Conservation (phyloP, 2,888 invertebrate genomes). For the Lasioglossum malachurum region DNA sequence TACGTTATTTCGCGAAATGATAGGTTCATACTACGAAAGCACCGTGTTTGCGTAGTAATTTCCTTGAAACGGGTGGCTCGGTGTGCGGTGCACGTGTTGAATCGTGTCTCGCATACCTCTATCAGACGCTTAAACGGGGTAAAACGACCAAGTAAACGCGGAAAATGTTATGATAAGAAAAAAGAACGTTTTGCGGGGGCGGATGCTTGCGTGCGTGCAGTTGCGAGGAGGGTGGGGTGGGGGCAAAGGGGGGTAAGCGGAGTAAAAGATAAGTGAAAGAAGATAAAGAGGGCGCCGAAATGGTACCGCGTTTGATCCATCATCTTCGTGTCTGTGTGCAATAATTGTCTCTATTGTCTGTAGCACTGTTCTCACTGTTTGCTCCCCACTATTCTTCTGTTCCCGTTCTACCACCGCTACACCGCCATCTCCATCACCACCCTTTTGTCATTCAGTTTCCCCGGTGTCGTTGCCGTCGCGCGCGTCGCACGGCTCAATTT, state of each 20-base stretch:
- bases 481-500: constrained; percentile 51
- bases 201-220: background rate
- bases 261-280: constrained; percentile 53
- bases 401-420: constrained; percentile 46
- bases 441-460: constrained; percentile 54
- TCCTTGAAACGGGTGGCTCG: constrained; percentile 25
- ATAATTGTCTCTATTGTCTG: constrained; percentile 75
- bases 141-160: constrained; percentile 40
- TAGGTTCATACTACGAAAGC: constrained; percentile 23
- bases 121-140: constrained; percentile 38
- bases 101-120: constrained; percentile 32
- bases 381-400: constrained; percentile 45
- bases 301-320: constrained; percentile 72
- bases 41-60: constrained; percentile 35
- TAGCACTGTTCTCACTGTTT: constrained; percentile 61
- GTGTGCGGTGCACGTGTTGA: constrained; percentile 31
- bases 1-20: constrained; percentile 43
- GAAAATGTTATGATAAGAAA: constrained; percentile 40
- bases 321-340: constrained; percentile 71
- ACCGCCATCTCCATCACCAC: constrained; percentile 20
- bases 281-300: constrained; percentile 61
- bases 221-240: background rate
- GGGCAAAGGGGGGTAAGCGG: background rate
- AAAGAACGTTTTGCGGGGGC: background rate
- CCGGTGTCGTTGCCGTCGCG: constrained; percentile 56